These are phyloP conservation scores for Petroica traversi DNA, from an alignment of 2,113 vertebrate genomes.

Conservation along the genomic window DNA sequence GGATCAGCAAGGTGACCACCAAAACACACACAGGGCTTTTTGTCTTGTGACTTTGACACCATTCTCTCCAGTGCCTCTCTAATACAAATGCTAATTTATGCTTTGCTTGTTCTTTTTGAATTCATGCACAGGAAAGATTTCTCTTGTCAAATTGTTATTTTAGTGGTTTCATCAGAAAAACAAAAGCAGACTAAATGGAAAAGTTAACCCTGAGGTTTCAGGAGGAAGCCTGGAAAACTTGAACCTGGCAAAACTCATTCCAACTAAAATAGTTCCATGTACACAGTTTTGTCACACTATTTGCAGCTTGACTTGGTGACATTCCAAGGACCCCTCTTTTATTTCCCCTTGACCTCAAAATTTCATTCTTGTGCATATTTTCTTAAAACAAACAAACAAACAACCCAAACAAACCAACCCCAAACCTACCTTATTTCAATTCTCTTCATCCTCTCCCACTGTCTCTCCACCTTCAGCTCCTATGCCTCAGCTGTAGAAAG, in stretches of 20 bases:
- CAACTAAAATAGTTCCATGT: neutral
- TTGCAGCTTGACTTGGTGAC: neutral
- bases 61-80: neutral
- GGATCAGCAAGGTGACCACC: constrained; percentile 27
- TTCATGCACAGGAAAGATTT: neutral
- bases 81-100: neutral
- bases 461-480: neutral
- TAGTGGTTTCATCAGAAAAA: neutral
- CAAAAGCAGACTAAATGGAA: neutral
- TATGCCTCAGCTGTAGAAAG: neutral
- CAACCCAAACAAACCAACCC: neutral
- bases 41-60: neutral
- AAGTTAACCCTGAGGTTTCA: neutral
- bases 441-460: neutral
- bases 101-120: neutral
- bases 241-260: neutral
- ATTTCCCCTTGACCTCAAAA: neutral
- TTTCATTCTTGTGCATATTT: neutral
- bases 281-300: neutral
- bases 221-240: neutral
- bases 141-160: constrained; percentile 7
- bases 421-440: fast-evolving
- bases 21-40: neutral
- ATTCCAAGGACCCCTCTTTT: neutral
- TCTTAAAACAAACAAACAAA: neutral